Evolutionary conservation across 2,888 invertebrate genomes (phyloP), one percentile per base, ranked within the genome.

Genomic region (Ptychoptera contaminata): DNA sequence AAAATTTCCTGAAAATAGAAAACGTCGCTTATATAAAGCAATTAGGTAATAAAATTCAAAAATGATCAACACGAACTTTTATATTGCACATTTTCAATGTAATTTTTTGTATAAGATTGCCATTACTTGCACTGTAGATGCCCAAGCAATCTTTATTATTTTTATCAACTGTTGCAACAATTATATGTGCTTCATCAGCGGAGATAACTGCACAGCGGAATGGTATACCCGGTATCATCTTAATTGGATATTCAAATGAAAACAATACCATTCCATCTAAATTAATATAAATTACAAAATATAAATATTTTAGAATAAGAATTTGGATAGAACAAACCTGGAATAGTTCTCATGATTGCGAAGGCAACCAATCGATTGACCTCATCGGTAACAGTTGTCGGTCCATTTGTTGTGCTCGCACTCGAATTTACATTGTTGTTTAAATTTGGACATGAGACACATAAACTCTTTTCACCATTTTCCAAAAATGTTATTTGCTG

Each of bases 141-240:
- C 81, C 79, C 2, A 94, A 67, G 45, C 84, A 84, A 59, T 92
- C 92, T 50, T 79, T 73, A 40, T 77, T 80, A 1, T 78, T 74
- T 56, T 86, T 86, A 55, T 92, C 93, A 0, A 87, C 78, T 1
- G 85, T 85, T 1, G 83, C 77, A 7, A 82, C 79, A 1, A 84
- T 76, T 4, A 94, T 68, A 54, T 82, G 76, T 16, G 79, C 74
- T 39, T 79, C 80, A 59, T 94, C 93, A 0, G 80, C 77, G 0
- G 92, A 87, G 1, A 91, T 73, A 1, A 85, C 85, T 0, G 82
- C 81, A 16, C 76, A 71, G 48, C 82, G 75, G 59, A 88, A 90
- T 0, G 77, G 71, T 46, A 74, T 67, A 2, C 84, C 79, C 0
- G 77, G 73, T 36, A 76, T 69, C 64, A 69, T 79, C 40, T 85